Base-by-base conservation (phyloP, 1,140 invertebrate species). In the Trichonephila inaurata region DNA sequence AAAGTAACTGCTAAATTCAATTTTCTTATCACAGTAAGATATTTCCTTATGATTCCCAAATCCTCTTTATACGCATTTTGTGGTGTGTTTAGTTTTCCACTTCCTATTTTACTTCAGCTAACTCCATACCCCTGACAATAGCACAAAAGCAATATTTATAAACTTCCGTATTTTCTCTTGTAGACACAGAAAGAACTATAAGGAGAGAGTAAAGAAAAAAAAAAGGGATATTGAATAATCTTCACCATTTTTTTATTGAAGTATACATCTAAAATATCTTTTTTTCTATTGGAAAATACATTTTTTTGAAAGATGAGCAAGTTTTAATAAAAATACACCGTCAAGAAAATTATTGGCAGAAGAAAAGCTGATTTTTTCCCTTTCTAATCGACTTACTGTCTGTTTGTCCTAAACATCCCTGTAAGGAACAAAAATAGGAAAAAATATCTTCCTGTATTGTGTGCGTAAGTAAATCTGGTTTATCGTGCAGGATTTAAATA, bases 331-430 rank as follows among this genome's bases (percentile, higher is more conserved):
- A 77, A 77, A 77, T 77, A 77, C 72, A 77, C 72, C 72, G 72
- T 33, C 72, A 77, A 77, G 72, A 77, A 77, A 77, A 77, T 77
- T 77, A 77, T 77, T 28, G 72, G 28, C 18, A 77, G 28, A 77
- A 77, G 28, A 18, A 33, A 7, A 77, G 28, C 72, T 77, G 72
- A 77, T 85, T 85, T 83, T 85, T 85, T 58, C n/a, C 58, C 82
- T 58, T 24, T 85, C 58, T 85, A 85, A 85, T 85, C 44, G 82
- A 85, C 82, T 85, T 85, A 85, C 44, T 85, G 82, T 85, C 44
- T 85, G 82, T 85, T 85, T 85, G 82, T 85, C 58, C 82, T 85
- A 51, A 85, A 60, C 82, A 51, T 85, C 58, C 44, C 18, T 77
- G 18, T 33, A 21, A 64, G 64, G 28, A 87, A 64, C 4, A 21